Percentiles rank a stretch among this genome's conserved stretches.
Conservation (phyloP, 2,888 invertebrate species). For the Bembecia ichneumoniformis region DNA sequence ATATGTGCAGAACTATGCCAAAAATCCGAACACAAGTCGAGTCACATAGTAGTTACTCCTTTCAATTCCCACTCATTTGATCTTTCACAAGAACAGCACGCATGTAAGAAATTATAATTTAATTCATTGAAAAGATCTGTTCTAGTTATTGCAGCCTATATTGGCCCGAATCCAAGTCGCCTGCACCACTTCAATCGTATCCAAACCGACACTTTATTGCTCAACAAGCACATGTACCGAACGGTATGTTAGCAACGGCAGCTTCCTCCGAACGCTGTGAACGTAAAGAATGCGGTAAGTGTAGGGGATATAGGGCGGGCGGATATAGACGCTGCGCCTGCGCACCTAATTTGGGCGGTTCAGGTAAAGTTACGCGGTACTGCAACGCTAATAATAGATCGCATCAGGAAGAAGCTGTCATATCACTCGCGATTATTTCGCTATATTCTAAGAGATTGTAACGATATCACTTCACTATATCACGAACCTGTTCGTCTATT, state of each 20-base stretch:
- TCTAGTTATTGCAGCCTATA: constrained; percentile 47
- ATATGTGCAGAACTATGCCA: no score
- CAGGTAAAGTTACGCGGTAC: constrained; percentile 67
- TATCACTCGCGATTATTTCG: constrained; percentile 51
- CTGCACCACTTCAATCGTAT: constrained; percentile 56
- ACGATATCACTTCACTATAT: constrained; percentile 53
- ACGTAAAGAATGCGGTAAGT: constrained; percentile 26
- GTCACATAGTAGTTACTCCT: background rate
- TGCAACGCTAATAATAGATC: constrained; percentile 63
- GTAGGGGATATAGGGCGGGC: constrained; percentile 50
- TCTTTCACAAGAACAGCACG: background rate
- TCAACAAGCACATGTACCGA: constrained; percentile 41
- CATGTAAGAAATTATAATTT: constrained; percentile 17
- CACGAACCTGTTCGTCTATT: constrained; percentile 71
- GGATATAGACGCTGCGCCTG: constrained; percentile 44
- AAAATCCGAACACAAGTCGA: background rate
- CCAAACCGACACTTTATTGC: constrained; percentile 57
- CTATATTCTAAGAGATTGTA: constrained; percentile 25
- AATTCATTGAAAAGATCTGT: constrained; percentile 44
- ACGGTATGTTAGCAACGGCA: constrained; percentile 33
- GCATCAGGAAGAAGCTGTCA: constrained; percentile 48
- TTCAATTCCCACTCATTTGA: background rate
- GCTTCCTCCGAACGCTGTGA: constrained; percentile 47
- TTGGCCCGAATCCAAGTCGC: constrained; percentile 63
- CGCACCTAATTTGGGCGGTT: constrained; percentile 72